Evolutionary conservation across 1,140 invertebrate species (phyloP).

Genomic region (Megalopta genalis): DNA sequence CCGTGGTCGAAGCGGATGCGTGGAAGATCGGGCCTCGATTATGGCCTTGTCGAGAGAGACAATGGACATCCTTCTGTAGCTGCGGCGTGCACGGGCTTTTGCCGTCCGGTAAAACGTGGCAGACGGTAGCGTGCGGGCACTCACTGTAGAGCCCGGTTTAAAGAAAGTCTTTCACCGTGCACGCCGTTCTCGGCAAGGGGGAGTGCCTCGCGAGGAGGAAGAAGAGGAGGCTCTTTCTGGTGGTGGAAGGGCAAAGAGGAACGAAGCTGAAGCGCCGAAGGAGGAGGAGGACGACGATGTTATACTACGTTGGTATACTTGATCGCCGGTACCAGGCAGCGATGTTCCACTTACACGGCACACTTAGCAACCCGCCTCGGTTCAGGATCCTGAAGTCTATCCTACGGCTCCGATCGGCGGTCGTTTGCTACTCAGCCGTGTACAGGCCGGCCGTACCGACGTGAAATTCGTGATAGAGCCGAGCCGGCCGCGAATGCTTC

Average conservation of each 20-base stretch:
- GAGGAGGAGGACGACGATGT: slow-evolving; percentile 63
- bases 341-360: slow-evolving; percentile 80
- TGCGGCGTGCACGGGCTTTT: neutral
- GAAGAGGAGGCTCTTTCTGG: slow-evolving; percentile 49
- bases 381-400: slow-evolving; percentile 78
- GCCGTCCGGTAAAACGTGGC: slow-evolving; percentile 26
- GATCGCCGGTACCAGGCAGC: slow-evolving; percentile 77
- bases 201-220: slow-evolving; percentile 42
- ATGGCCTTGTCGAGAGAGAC: slow-evolving; percentile 41
- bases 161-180: slow-evolving; percentile 80
- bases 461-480: slow-evolving; percentile 53
- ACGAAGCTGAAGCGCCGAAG: slow-evolving; percentile 47
- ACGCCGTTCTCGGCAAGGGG: slow-evolving; percentile 58
- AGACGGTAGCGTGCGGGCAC: slow-evolving; percentile 41
- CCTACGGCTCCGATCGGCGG: slow-evolving; percentile 60
- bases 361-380: slow-evolving; percentile 75
- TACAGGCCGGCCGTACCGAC: slow-evolving; percentile 14
- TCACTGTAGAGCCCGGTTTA: slow-evolving; percentile 55
- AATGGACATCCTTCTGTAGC: slow-evolving; percentile 52
- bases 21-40: slow-evolving; percentile 44
- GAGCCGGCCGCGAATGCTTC: neutral
- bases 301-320: slow-evolving; percentile 78
- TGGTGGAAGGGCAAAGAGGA: slow-evolving; percentile 55
- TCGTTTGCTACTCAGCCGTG: slow-evolving; percentile 46
- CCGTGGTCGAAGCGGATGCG: slow-evolving; percentile 24